Conservation (phyloP, 1,140 invertebrate species). For the Lepidurus arcticus region DNA sequence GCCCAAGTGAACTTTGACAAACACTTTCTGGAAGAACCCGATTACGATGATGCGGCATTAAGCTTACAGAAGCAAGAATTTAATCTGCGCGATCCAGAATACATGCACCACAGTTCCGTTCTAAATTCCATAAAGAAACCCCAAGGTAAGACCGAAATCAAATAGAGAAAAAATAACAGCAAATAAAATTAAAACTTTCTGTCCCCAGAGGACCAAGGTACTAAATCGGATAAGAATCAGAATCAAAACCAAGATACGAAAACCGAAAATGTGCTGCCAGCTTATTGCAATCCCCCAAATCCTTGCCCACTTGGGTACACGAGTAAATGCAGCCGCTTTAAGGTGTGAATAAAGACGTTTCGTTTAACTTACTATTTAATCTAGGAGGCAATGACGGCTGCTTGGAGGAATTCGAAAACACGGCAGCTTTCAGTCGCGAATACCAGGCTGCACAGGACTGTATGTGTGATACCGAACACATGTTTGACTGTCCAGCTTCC, state of each 20-base stretch:
- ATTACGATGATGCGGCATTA: slow-evolving; percentile 60
- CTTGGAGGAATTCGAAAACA: slow-evolving; percentile 87
- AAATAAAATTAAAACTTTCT: neutral
- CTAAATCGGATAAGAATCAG: slow-evolving; percentile 55
- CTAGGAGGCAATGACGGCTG: slow-evolving; percentile 73
- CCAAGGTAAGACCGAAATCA: slow-evolving; percentile 59
- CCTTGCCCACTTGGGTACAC: slow-evolving; percentile 75
- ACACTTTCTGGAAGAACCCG: slow-evolving; percentile 46
- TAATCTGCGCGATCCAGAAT: slow-evolving; percentile 75
- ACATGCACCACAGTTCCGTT: slow-evolving; percentile 76
- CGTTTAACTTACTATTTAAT: slow-evolving; percentile 40
- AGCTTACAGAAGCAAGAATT: slow-evolving; percentile 23
- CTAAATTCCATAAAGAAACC: slow-evolving; percentile 46
- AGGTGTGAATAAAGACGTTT: neutral
- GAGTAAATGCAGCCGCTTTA: slow-evolving; percentile 41
- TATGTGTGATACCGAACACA: slow-evolving; percentile 97
- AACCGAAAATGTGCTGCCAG: slow-evolving; percentile 83
- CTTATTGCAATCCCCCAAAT: slow-evolving; percentile 98
- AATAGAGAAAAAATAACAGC: neutral
- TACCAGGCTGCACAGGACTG: slow-evolving; percentile 91
- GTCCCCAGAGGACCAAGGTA: neutral
- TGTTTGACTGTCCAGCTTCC: slow-evolving; percentile 78
- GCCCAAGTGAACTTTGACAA: slow-evolving; percentile 48
- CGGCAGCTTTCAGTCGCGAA: slow-evolving; percentile 87
- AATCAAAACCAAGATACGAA: slow-evolving; percentile 64